These are phyloP conservation scores for Clamator glandarius DNA, from an alignment of 2,797 vertebrate species.

Conservation along the genomic window DNA sequence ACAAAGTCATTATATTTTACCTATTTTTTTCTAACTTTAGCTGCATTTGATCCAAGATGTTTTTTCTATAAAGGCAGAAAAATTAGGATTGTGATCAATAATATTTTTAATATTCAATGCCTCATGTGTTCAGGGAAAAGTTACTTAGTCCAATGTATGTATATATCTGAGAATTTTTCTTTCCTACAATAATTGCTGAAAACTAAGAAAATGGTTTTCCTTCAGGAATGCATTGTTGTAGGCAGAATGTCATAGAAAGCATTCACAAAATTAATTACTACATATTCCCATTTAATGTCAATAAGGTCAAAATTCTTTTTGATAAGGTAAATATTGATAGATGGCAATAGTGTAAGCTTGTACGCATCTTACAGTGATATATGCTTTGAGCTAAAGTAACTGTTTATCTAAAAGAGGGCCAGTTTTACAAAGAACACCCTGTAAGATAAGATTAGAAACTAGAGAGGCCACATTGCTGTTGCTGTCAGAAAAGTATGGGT, in stretches of 20 bases:
- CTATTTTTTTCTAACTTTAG: background rate
- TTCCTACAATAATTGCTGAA: background rate
- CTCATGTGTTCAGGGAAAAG: background rate
- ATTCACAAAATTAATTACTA: background rate
- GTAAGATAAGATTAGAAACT: too few species aligned
- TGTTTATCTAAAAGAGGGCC: too few species aligned
- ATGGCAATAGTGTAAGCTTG: too few species aligned
- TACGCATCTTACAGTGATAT: too few species aligned
- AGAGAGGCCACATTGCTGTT: too few species aligned
- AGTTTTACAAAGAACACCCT: too few species aligned
- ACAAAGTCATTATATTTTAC: background rate
- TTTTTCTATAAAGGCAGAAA: background rate
- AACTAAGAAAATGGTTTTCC: background rate
- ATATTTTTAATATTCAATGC: background rate
- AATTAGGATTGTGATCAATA: background rate
- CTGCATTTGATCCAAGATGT: fast-evolving
- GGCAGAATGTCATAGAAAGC: background rate
- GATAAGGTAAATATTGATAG: too few species aligned
- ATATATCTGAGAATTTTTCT: background rate
- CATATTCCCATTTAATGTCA: background rate
- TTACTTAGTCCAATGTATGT: background rate
- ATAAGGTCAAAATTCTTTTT: background rate
- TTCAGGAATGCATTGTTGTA: background rate
- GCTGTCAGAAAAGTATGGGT: too few species aligned
- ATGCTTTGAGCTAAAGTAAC: too few species aligned